Conservation (phyloP, 2,797 vertebrate genomes). For the Todus mexicanus region DNA sequence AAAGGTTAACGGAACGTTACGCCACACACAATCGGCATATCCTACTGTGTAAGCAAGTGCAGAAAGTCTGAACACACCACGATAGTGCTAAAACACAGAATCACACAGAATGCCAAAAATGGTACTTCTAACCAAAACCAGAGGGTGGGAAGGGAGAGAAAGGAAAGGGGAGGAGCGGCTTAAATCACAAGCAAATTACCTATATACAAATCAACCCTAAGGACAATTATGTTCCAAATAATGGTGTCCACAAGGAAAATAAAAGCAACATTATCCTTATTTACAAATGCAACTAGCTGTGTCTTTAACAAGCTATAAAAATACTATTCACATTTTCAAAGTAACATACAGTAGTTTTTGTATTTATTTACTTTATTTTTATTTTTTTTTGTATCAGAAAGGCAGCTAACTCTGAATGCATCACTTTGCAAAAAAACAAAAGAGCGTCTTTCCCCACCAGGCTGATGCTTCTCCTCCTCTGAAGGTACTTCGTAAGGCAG, state of each 20-base stretch:
- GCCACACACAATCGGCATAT: constrained; percentile 76
- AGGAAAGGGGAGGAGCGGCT: constrained; percentile 75
- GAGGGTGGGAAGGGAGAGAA: constrained; percentile 11
- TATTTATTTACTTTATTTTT: too few species aligned
- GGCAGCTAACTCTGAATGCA: constrained; percentile 83
- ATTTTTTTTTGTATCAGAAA: constrained; percentile 74
- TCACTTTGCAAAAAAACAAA: constrained; percentile 59
- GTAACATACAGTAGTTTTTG: constrained; percentile 85
- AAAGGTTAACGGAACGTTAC: constrained; percentile 76
- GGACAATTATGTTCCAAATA: constrained; percentile 87
- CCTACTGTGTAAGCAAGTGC: constrained; percentile 82
- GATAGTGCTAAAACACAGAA: constrained; percentile 83
- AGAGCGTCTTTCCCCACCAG: constrained; percentile 49
- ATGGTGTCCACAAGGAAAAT: constrained; percentile 79
- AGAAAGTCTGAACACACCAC: constrained; percentile 83
- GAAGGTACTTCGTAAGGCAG: constrained; percentile 54
- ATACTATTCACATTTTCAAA: constrained; percentile 99
- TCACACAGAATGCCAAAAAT: constrained; percentile 83
- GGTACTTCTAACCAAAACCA: constrained; percentile 79
- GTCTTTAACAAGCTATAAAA: constrained; percentile 95
- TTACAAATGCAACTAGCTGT: constrained; percentile 88
- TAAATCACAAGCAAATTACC: constrained; percentile 82
- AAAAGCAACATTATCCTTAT: constrained; percentile 84
- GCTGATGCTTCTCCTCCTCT: constrained; percentile 21
- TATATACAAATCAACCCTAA: constrained; percentile 88